Percentiles rank a stretch among this genome's conserved stretches.
Conservation (phyloP, 2,797 vertebrate species). For the Sitta carolinensis region DNA sequence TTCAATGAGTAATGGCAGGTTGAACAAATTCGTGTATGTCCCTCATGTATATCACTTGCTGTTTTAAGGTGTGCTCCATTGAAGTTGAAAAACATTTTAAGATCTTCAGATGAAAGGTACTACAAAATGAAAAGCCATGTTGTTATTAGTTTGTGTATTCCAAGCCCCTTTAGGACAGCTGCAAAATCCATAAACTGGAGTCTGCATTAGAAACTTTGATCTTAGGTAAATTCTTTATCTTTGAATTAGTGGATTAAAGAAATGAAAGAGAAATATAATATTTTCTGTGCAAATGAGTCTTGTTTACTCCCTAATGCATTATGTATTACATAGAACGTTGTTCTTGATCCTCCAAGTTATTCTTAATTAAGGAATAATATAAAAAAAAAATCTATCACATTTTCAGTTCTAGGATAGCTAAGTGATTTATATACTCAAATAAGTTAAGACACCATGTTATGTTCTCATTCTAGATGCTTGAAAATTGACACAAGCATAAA, state of each 20-base stretch:
- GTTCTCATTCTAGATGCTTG: neutral
- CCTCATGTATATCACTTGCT: neutral
- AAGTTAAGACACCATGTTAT: neutral
- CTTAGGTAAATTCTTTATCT: neutral
- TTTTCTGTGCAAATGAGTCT: neutral
- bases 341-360: neutral
- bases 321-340: neutral
- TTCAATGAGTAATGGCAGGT: neutral
- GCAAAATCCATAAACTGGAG: neutral
- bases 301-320: neutral
- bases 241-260: neutral
- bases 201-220: neutral
- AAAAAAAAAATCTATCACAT: neutral
- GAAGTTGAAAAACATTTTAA: conserved; percentile 1
- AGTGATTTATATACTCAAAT: neutral
- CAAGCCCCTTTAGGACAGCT: neutral
- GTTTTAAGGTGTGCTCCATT: neutral
- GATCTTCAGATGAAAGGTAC: conserved; percentile 6
- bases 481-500: neutral
- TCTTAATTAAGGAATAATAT: neutral
- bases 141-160: conserved; percentile 1
- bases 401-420: neutral
- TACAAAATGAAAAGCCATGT: neutral
- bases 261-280: neutral
- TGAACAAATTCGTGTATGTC: neutral